These are phyloP conservation scores for Megaceryle torquata DNA, from an alignment of 2,113 vertebrate species.

Conservation along the genomic window DNA sequence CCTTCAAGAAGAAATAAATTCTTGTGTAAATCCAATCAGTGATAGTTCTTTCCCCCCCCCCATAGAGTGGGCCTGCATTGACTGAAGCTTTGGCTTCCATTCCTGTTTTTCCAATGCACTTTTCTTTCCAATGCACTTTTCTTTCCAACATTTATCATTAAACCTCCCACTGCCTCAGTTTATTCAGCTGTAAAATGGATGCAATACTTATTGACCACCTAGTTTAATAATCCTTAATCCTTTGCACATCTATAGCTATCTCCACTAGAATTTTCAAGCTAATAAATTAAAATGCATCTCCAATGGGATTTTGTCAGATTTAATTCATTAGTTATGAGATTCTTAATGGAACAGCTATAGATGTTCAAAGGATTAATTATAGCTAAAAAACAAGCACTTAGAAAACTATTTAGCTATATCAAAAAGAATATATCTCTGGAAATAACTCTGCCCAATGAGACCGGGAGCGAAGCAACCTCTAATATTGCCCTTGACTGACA, in stretches of 20 bases:
- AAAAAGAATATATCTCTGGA: conserved; percentile 7
- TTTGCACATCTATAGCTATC: conserved; percentile 4
- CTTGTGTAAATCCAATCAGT: not conserved
- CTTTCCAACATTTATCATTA: not conserved
- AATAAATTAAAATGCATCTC: conserved; percentile 52
- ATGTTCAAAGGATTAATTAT: conserved; percentile 55
- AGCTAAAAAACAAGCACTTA: conserved; percentile 52
- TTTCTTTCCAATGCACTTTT: not conserved
- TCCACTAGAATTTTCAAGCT: conserved; percentile 43
- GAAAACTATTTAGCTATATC: conserved; percentile 47
- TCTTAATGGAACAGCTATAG: conserved; percentile 34
- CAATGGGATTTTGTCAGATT: conserved; percentile 35
- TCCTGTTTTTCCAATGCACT: not conserved
- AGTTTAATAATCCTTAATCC: conserved; percentile 16
- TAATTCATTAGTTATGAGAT: conserved; percentile 33
- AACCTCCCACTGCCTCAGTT: not conserved
- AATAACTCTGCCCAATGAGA: conserved; percentile 29
- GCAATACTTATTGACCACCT: not conserved
- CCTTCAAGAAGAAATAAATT: not conserved
- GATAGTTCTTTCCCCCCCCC: not conserved
- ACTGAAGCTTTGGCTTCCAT: not conserved
- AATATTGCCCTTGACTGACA: conserved; percentile 18
- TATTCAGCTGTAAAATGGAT: conserved; percentile 22
- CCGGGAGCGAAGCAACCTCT: not conserved
- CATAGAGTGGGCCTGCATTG: not conserved